These are phyloP conservation scores for Neodontobutis hainanensis DNA, from an alignment of 2,113 vertebrate genomes.

Conservation along the genomic window DNA sequence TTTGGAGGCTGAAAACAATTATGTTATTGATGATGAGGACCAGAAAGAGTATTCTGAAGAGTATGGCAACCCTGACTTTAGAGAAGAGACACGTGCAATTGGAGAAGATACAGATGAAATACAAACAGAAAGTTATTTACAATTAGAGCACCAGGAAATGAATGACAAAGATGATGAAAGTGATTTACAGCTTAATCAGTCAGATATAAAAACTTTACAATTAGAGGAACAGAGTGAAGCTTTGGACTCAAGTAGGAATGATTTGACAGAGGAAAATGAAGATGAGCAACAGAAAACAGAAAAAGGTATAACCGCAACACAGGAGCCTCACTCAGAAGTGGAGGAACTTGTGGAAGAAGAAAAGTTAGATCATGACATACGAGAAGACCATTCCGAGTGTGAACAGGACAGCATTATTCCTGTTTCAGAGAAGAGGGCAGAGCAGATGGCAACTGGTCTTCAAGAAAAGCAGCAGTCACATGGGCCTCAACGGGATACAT, in stretches of 20 bases:
- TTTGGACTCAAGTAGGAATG: constrained; percentile 19
- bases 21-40: constrained; percentile 4
- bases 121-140: constrained; percentile 9
- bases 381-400: constrained; percentile 9
- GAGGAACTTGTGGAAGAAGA: constrained; percentile 15
- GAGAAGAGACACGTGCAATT: constrained; percentile 21
- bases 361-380: constrained; percentile 14
- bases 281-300: background rate
- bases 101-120: constrained; percentile 27
- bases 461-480: constrained; percentile 33
- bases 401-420: constrained; percentile 20
- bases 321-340: constrained; percentile 9
- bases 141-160: constrained; percentile 28
- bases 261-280: constrained; percentile 8
- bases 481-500: constrained; percentile 21
- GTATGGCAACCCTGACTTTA: constrained; percentile 17
- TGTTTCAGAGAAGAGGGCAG: constrained; percentile 4
- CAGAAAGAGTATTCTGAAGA: constrained; percentile 22
- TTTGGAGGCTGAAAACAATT: constrained; percentile 21
- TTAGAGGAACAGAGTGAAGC: constrained; percentile 26
- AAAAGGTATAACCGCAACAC: constrained; percentile 30
- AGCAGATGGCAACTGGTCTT: constrained; percentile 13
- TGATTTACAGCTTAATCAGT: constrained; percentile 12
- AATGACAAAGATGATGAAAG: constrained; percentile 23
- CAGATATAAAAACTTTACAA: constrained; percentile 21